These are phyloP conservation scores for Octonoba sinensis DNA, from an alignment of 2,888 invertebrate species.

Conservation along the genomic window DNA sequence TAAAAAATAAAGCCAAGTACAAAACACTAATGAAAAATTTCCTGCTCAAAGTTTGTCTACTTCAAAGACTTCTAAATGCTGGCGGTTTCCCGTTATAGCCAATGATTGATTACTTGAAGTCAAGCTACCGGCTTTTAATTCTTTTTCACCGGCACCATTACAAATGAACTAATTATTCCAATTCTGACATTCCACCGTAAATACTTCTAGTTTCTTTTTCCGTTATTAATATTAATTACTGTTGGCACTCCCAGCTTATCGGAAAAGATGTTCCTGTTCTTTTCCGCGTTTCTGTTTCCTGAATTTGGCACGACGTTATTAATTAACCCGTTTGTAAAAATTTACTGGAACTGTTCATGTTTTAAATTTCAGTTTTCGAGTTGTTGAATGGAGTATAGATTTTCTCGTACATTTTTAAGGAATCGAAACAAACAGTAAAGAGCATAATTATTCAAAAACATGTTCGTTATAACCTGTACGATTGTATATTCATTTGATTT, in stretches of 20 bases:
- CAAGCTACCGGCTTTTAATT: constrained; percentile 15
- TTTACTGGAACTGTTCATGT: constrained; percentile 3
- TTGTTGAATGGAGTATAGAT: no score
- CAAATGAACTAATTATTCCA: constrained; percentile 37
- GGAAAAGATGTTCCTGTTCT: background rate
- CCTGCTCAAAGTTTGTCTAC: no score
- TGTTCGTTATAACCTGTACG: no score
- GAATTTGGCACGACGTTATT: constrained; percentile 20
- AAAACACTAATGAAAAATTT: no score
- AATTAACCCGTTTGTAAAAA: constrained; percentile 29
- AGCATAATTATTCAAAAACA: no score
- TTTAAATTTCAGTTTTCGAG: no score
- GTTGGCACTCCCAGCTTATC: background rate
- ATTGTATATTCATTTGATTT: no score
- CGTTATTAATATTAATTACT: constrained; percentile 33
- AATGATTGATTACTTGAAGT: constrained; percentile 33
- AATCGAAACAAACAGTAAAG: no score
- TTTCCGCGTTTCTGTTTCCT: background rate
- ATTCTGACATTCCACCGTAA: constrained; percentile 15
- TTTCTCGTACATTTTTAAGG: no score
- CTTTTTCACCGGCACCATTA: constrained; percentile 6
- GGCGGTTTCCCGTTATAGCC: background rate
- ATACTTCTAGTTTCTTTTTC: constrained; percentile 16
- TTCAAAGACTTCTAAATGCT: no score
- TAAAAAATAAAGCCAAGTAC: no score